These are phyloP conservation scores for Drosophila leontia DNA, from an alignment of 1,140 invertebrate genomes.

Conservation along the genomic window DNA sequence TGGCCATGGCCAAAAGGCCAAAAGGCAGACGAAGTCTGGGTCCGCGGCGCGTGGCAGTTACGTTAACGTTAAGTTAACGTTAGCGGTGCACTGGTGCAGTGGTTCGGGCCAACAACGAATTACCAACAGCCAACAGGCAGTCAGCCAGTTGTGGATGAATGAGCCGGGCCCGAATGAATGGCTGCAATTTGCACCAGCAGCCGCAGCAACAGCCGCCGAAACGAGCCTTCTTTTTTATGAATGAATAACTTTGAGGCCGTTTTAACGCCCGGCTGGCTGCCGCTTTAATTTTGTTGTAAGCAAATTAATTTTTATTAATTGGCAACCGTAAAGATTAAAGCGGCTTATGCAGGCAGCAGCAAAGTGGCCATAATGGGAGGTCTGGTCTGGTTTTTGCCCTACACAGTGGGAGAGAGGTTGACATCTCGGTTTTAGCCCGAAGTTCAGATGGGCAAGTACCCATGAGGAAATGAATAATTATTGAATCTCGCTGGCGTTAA, in stretches of 20 bases:
- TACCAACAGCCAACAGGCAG: slow-evolving; percentile 27
- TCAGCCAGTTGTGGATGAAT: slow-evolving; percentile 68
- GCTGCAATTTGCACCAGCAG: slow-evolving; percentile 71
- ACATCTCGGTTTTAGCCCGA: slow-evolving; percentile 35
- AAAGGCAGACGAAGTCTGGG: slow-evolving; percentile 17
- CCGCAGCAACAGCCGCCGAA: slow-evolving; percentile 39
- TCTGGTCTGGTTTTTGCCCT: slow-evolving; percentile 12
- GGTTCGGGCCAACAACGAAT: slow-evolving; percentile 16
- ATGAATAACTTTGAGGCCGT: slow-evolving; percentile 71
- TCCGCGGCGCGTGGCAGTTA: slow-evolving; percentile 50
- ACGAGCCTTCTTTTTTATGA: slow-evolving; percentile 62
- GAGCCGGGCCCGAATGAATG: slow-evolving; percentile 75
- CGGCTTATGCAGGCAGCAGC: slow-evolving; percentile 20
- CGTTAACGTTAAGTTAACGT: slow-evolving; percentile 26
- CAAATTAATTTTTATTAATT: slow-evolving; percentile 73
- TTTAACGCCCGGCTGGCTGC: slow-evolving; percentile 59
- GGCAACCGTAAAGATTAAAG: slow-evolving; percentile 43
- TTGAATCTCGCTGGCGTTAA: slow-evolving; percentile 53
- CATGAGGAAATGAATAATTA: slow-evolving; percentile 55
- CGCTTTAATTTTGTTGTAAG: slow-evolving; percentile 52
- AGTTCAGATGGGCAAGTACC: slow-evolving; percentile 10
- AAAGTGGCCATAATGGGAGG: slow-evolving; percentile 34
- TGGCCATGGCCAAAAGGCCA: slow-evolving; percentile 37
- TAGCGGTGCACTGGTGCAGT: slow-evolving; percentile 54
- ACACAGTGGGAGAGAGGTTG: slow-evolving; percentile 29